Percentiles rank a stretch among this genome's conserved stretches.
Conservation (phyloP, 2,113 vertebrate genomes). For the Puma concolor region DNA sequence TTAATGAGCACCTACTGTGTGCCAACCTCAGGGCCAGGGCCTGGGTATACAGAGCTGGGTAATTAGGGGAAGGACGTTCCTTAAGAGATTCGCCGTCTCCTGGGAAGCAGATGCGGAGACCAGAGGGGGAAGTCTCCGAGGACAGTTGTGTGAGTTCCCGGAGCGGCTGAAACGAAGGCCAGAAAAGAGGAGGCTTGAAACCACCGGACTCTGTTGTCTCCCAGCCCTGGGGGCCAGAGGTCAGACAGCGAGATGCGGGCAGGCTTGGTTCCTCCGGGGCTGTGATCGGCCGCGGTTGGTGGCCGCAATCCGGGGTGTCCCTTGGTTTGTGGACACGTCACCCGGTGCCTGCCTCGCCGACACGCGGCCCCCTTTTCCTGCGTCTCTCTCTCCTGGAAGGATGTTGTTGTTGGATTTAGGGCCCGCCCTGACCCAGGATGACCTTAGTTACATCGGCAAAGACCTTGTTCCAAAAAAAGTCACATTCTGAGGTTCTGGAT, state of each 20-base stretch:
- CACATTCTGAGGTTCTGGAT: too few species aligned
- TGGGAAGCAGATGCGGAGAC: not conserved
- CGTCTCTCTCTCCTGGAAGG: not conserved
- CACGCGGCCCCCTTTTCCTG: not conserved
- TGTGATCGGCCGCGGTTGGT: accelerated
- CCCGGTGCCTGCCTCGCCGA: not conserved
- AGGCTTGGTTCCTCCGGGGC: not conserved
- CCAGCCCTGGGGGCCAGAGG: not conserved
- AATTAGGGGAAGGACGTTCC: accelerated
- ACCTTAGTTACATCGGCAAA: not conserved
- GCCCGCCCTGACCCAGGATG: not conserved
- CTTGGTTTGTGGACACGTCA: accelerated
- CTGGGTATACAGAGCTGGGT: accelerated
- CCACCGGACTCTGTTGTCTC: accelerated
- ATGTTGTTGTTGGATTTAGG: not conserved
- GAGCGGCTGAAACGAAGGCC: not conserved
- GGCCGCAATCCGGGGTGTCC: accelerated
- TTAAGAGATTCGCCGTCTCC: accelerated
- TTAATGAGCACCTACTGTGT: not conserved
- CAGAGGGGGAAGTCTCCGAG: not conserved
- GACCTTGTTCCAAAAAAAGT: too few species aligned
- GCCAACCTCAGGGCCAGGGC: not conserved
- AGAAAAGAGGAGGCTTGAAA: not conserved
- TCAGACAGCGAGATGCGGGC: not conserved
- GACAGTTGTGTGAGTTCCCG: accelerated